A percentile compares a stretch with the other conserved stretches of the same genome.
These are phyloP conservation scores for Sinotaia quadrata DNA, from an alignment of 2,888 invertebrate species.

Conservation along the genomic window DNA sequence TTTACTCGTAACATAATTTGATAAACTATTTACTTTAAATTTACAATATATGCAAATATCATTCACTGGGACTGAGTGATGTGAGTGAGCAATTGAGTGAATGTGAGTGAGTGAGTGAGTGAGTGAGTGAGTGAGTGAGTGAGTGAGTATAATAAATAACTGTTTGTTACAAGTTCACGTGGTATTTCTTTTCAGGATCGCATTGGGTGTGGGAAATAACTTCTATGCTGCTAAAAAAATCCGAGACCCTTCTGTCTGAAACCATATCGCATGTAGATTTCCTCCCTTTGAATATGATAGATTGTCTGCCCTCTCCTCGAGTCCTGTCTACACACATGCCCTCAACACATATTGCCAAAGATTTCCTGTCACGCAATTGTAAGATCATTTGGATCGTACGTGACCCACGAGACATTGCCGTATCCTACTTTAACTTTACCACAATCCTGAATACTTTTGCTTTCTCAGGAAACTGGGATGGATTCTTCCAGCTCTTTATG, in stretches of 20 bases:
- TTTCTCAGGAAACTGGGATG: slow-evolving; percentile 28
- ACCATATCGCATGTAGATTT: slow-evolving; percentile 27
- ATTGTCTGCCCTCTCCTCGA: slow-evolving; percentile 29
- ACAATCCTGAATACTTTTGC: slow-evolving; percentile 25
- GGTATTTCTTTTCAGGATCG: slow-evolving; percentile 29
- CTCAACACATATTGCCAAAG: slow-evolving; percentile 23
- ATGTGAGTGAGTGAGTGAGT: too few species aligned
- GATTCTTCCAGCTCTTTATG: slow-evolving; percentile 32
- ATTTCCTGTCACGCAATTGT: slow-evolving; percentile 26
- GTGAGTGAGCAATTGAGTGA: too few species aligned
- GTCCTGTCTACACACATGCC: slow-evolving; percentile 32
- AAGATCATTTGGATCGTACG: slow-evolving; percentile 31
- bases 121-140: too few species aligned
- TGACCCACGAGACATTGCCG: slow-evolving; percentile 34
- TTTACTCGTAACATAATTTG: too few species aligned
- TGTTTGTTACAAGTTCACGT: too few species aligned
- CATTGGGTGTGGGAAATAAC: slow-evolving; percentile 37
- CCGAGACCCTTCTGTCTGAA: slow-evolving; percentile 15
- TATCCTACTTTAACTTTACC: slow-evolving; percentile 32
- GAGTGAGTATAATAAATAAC: too few species aligned
- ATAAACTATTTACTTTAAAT: too few species aligned
- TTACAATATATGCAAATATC: too few species aligned
- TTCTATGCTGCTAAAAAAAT: slow-evolving; percentile 26
- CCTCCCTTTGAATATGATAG: slow-evolving; percentile 18
- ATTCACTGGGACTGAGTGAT: too few species aligned